A percentile compares a stretch with the other conserved stretches of the same genome.
Conservation (phyloP, 2,888 invertebrate genomes). For the Tetanocera ferruginea region DNA sequence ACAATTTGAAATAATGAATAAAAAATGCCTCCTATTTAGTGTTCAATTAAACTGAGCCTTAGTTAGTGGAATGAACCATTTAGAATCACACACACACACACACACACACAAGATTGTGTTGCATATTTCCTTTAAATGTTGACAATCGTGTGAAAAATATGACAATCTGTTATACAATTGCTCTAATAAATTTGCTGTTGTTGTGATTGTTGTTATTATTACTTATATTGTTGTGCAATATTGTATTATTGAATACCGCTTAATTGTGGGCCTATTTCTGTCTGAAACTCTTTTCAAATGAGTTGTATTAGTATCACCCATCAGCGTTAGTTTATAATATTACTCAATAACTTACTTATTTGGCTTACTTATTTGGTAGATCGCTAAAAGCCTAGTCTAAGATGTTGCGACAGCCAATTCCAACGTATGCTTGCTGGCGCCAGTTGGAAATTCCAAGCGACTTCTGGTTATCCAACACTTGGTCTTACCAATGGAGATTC, state of each 20-base stretch:
- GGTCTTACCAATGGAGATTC: no score
- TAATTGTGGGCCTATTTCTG: background rate
- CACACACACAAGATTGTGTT: background rate
- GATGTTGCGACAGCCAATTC: no score
- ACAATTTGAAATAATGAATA: slow-evolving; percentile 52
- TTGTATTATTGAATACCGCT: background rate
- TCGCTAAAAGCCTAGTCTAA: no score
- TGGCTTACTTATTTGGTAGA: no score
- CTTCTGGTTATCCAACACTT: no score
- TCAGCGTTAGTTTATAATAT: no score
- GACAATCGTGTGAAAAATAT: background rate
- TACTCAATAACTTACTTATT: no score
- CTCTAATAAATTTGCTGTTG: slow-evolving; percentile 8
- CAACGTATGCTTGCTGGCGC: no score
- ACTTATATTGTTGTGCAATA: background rate
- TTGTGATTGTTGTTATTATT: background rate
- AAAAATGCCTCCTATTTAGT: slow-evolving; percentile 53
- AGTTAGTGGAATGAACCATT: background rate
- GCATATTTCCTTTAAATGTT: background rate
- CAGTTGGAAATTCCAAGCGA: no score
- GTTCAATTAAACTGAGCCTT: slow-evolving; percentile 54
- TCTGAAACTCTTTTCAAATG: no score
- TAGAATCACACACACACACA: slow-evolving; percentile 29
- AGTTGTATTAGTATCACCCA: no score
- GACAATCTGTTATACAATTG: background rate